A percentile compares a stretch with the other conserved stretches of the same genome.
phyloP scores from a whole-genome alignment of 2,888 invertebrate species.

The Melipona bicolor region DNA sequence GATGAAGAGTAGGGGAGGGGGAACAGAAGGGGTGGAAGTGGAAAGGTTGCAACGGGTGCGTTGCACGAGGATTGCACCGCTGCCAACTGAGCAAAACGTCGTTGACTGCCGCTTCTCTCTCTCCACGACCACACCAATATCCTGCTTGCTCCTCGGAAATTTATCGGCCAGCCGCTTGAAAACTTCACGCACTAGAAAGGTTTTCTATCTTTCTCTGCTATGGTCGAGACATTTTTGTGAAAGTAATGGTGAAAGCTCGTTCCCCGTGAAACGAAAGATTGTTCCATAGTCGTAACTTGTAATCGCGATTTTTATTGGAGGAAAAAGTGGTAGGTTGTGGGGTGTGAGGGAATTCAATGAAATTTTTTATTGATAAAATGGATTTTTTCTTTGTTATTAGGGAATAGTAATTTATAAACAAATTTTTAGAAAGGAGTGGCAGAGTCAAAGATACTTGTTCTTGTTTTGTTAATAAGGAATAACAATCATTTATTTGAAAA shows the following conservation, averaged over 20 bases:
- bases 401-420: too few species aligned
- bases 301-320: not conserved
- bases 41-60: constrained; percentile 37
- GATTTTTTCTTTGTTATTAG: too few species aligned
- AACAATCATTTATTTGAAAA: too few species aligned
- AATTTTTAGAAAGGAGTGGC: too few species aligned
- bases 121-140: constrained; percentile 78
- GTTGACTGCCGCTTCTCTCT: constrained; percentile 66
- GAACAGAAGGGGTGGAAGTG: not conserved
- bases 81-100: constrained; percentile 73
- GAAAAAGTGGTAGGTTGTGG: not conserved
- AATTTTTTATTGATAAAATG: too few species aligned
- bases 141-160: constrained; percentile 74
- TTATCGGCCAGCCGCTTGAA: constrained; percentile 68
- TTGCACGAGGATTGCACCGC: constrained; percentile 66
- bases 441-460: not conserved
- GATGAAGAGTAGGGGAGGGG: not conserved
- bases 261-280: not conserved
- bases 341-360: too few species aligned
- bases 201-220: constrained; percentile 18
- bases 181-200: constrained; percentile 54
- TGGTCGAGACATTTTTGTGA: not conserved
- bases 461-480: not conserved
- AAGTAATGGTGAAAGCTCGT: not conserved
- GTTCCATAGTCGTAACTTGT: not conserved